A percentile compares a stretch with the other conserved stretches of the same genome.
These are phyloP conservation scores for Paramormyrops hopkinsi DNA, from an alignment of 2,797 vertebrate genomes.

Conservation along the genomic window DNA sequence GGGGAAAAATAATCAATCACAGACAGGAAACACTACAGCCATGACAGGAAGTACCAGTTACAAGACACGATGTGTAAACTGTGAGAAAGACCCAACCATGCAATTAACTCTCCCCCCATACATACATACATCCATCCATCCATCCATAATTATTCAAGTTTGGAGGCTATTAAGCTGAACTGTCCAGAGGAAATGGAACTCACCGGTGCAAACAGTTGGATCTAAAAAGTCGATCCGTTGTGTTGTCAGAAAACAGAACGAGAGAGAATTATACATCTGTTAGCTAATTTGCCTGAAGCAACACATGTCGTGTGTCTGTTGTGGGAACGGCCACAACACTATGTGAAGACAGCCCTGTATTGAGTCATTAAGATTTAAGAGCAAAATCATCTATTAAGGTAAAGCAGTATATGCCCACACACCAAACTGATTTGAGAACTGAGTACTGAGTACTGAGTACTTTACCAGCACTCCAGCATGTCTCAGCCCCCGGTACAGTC, in stretches of 20 bases:
- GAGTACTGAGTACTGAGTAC: background rate
- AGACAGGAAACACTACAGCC: background rate
- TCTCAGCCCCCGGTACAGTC: background rate
- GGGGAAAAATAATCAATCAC: constrained; percentile 4
- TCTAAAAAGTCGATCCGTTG: constrained; percentile 93
- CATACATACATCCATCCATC: background rate
- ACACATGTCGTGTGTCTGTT: background rate
- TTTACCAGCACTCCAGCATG: background rate
- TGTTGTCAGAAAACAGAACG: constrained; percentile 89
- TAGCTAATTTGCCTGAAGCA: background rate
- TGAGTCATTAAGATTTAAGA: background rate
- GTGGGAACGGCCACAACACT: background rate
- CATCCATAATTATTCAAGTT: constrained; percentile 6
- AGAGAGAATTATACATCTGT: constrained; percentile 46
- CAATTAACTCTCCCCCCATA: background rate
- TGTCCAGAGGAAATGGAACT: constrained; percentile 77
- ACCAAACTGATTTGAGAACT: background rate
- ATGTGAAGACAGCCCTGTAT: background rate
- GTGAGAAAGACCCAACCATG: background rate
- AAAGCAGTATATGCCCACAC: background rate
- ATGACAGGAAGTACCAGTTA: background rate
- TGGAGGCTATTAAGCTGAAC: constrained; percentile 57
- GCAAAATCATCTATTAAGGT: background rate
- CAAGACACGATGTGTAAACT: background rate
- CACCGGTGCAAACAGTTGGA: constrained; percentile 99